Percentiles rank a stretch among this genome's conserved stretches.
phyloP scores from a whole-genome alignment of 2,888 invertebrate species.

The Keiferia lycopersicella region DNA sequence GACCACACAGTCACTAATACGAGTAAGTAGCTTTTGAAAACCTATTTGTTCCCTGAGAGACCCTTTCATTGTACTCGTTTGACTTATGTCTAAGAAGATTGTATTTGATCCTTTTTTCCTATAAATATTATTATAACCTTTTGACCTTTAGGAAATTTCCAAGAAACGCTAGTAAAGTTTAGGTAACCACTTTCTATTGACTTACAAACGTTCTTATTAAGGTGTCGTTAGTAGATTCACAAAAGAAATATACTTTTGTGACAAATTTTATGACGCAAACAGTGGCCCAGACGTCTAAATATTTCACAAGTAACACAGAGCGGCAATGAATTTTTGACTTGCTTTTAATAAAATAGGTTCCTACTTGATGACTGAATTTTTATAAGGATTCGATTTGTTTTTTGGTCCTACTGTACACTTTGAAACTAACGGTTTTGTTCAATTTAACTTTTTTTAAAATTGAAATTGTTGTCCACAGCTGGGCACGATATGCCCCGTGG shows the following conservation, averaged over 20 bases:
- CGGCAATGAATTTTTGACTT: no score
- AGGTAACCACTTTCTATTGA: background rate
- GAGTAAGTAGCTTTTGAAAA: slow-evolving; percentile 52
- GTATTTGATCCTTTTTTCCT: background rate
- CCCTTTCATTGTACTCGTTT: slow-evolving; percentile 2
- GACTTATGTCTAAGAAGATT: slow-evolving; percentile 5
- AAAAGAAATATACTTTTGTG: background rate
- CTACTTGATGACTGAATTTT: no score
- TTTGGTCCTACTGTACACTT: no score
- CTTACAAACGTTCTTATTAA: background rate
- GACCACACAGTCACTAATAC: slow-evolving; percentile 66
- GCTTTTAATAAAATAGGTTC: no score
- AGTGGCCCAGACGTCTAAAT: no score
- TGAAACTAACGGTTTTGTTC: no score
- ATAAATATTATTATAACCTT: background rate
- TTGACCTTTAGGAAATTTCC: background rate
- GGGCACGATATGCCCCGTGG: slow-evolving; percentile 82
- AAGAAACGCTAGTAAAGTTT: background rate
- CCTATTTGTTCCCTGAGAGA: background rate
- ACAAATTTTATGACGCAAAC: background rate
- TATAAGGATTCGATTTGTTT: no score
- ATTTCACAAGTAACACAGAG: no score
- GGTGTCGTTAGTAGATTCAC: background rate
- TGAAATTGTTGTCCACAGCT: slow-evolving; percentile 48
- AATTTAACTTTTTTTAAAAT: background rate